Evolutionary conservation across 2,797 vertebrate genomes (phyloP), one percentile per base, ranked within the genome.

Genomic region (Borostomias antarcticus): DNA sequence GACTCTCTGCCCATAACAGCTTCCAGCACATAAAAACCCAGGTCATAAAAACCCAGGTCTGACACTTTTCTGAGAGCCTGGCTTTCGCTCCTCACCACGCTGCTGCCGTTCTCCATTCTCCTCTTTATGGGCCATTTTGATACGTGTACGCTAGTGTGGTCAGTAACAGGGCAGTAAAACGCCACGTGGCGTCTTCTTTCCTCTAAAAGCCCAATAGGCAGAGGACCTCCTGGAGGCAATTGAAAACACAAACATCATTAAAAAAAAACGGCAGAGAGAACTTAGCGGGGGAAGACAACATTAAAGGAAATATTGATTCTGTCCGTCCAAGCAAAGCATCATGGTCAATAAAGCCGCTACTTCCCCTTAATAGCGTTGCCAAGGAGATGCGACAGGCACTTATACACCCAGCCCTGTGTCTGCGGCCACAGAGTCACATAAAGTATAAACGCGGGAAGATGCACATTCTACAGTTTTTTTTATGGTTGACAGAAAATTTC

Each of bases 271-370:
- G 10, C 15, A 70, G 4, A 63, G 66, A 81, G 71, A 74, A 73
- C 76, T 78, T 82, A 82, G 80, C 77, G 78, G 54, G 74, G 76
- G n/a, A n/a, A 82, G 68, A 80, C 69, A 77, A 72, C 81, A 81
- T 83, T 84, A 83, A 83, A 76, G 75, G 75, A 73, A 82, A 76
- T 82, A 87, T 87, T 82, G 85, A 87, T 85, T 86, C 71, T 72
- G 75, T 81, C 76, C 69, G 56, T 80, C 76, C 72, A 58, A 81
- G 79, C 73, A 76, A 77, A 77, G 83, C 72, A 81, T 76, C 73
- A 77, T 64, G 72, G 68, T 82, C 81, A 86, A 83, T 87, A 79
- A 86, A 86, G 72, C 73, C 45, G 69, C 75, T 74, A 77, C 74
- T 75, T 77, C 69, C 68, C 58, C 75, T 66, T 77, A 68, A 78